phyloP scores from a whole-genome alignment of 92 coral and sea anemone species.

The Ricordea florida region DNA sequence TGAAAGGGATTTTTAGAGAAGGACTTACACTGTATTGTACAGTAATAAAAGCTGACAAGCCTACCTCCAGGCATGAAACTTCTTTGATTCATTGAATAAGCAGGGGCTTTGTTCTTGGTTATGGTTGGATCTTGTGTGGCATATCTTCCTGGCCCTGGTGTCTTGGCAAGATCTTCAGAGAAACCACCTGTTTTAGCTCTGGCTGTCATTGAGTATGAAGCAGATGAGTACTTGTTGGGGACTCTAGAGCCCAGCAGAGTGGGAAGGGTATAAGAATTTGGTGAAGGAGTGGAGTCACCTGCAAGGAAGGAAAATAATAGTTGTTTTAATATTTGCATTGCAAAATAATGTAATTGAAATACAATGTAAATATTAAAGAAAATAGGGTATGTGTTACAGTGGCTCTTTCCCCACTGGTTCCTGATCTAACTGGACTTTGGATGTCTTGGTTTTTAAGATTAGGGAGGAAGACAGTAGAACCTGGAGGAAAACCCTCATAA shows the following conservation, averaged over 20 bases:
- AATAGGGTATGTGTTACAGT: too few relatives aligned
- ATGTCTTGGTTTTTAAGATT: too few relatives aligned
- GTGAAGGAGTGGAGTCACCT: conserved; percentile 96
- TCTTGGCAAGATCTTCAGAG: conserved; percentile 95
- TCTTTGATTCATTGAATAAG: conserved; percentile 81
- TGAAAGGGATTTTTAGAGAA: too few relatives aligned
- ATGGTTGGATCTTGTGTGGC: conserved; percentile 65
- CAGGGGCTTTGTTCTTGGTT: conserved; percentile 67
- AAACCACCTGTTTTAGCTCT: conserved; percentile 95
- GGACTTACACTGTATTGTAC: too few relatives aligned
- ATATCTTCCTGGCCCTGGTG: conserved; percentile 97
- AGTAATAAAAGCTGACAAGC: too few relatives aligned
- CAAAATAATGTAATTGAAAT: too few relatives aligned
- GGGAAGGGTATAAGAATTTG: conserved; percentile 88
- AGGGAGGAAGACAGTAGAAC: too few relatives aligned
- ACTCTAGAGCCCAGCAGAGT: conserved; percentile 75
- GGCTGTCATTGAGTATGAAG: conserved; percentile 94
- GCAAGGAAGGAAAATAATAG: neutral
- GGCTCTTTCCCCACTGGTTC: too few relatives aligned
- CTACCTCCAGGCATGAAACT: conserved; percentile 97
- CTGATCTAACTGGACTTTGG: too few relatives aligned
- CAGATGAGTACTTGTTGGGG: conserved; percentile 85
- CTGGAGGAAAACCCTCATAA: too few relatives aligned
- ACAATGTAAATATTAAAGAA: too few relatives aligned
- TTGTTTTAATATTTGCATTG: too few relatives aligned